A percentile compares a stretch with the other conserved stretches of the same genome.
Conservation (phyloP, 2,797 vertebrate genomes). For the Smutsia temminckii region DNA sequence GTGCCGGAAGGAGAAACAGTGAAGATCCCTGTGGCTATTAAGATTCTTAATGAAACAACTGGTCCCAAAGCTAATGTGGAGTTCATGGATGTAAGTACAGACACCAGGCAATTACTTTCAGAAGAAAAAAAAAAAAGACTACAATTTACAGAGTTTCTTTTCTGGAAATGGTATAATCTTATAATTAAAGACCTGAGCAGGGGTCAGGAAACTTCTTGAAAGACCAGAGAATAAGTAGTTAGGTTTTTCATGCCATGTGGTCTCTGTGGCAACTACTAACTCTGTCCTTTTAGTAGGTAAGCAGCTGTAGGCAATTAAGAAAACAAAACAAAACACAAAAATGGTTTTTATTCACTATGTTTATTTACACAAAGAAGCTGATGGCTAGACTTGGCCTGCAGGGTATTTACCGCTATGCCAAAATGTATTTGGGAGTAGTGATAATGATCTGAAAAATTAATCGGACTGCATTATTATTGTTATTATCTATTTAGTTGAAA, state of each 20-base stretch:
- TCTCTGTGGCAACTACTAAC: background rate
- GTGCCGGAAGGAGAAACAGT: conserved; percentile 97
- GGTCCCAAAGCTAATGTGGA: conserved; percentile 98
- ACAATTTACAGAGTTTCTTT: background rate
- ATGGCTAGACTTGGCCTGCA: background rate
- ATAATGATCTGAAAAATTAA: conserved; percentile 13
- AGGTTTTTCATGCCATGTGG: background rate
- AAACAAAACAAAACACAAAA: background rate
- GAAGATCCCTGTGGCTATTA: conserved; percentile 98
- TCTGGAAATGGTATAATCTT: background rate
- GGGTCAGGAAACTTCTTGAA: background rate
- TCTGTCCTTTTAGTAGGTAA: background rate
- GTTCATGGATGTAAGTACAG: conserved; percentile 97
- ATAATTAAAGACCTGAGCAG: background rate
- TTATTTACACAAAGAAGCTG: background rate
- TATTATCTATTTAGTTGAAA: background rate
- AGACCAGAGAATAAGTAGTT: background rate
- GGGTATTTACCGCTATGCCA: background rate
- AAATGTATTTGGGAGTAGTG: background rate
- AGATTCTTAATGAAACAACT: conserved; percentile 96
- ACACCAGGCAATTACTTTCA: background rate
- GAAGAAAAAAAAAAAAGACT: background rate
- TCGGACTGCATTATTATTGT: background rate
- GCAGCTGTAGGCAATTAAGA: background rate
- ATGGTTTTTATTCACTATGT: background rate